Conservation (phyloP, 2,797 vertebrate species). For the Glyptemys insculpta region DNA sequence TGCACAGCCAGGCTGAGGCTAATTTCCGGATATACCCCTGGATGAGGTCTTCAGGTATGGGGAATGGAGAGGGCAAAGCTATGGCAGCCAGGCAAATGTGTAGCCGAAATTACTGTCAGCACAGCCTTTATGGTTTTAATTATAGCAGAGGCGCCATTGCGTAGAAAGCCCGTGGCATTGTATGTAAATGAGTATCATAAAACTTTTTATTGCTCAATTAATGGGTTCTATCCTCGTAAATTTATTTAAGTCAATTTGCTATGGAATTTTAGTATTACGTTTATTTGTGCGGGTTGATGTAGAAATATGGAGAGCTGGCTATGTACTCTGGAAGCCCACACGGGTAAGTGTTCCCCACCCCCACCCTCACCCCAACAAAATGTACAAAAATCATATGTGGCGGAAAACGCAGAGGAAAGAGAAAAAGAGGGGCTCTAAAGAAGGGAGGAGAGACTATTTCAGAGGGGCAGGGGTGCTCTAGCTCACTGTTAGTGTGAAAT, state of each 20-base stretch:
- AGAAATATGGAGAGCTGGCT: constrained; percentile 43
- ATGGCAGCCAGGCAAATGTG: constrained; percentile 65
- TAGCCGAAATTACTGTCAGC: constrained; percentile 77
- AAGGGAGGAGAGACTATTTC: neutral
- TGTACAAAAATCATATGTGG: neutral
- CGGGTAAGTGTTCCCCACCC: constrained; percentile 30
- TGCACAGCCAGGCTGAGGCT: constrained; percentile 87
- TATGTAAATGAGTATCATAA: constrained; percentile 94
- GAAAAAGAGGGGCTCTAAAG: neutral
- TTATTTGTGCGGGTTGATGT: constrained; percentile 56
- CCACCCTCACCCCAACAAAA: constrained; percentile 29
- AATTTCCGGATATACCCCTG: constrained; percentile 92
- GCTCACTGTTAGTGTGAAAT: neutral
- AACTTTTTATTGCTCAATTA: constrained; percentile 93
- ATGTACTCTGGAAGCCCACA: constrained; percentile 39
- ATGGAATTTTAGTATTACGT: constrained; percentile 78
- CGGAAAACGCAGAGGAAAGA: constrained; percentile 20
- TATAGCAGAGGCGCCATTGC: constrained; percentile 89
- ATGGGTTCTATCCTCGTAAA: constrained; percentile 85
- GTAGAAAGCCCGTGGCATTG: constrained; percentile 86
- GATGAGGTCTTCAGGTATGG: constrained; percentile 94
- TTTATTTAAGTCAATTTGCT: constrained; percentile 85
- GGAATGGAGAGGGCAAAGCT: constrained; percentile 64
- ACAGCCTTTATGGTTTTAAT: constrained; percentile 88
- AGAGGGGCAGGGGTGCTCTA: neutral